phyloP scores from a whole-genome alignment of 2,888 invertebrate genomes.

The Dioctria rufipes region DNA sequence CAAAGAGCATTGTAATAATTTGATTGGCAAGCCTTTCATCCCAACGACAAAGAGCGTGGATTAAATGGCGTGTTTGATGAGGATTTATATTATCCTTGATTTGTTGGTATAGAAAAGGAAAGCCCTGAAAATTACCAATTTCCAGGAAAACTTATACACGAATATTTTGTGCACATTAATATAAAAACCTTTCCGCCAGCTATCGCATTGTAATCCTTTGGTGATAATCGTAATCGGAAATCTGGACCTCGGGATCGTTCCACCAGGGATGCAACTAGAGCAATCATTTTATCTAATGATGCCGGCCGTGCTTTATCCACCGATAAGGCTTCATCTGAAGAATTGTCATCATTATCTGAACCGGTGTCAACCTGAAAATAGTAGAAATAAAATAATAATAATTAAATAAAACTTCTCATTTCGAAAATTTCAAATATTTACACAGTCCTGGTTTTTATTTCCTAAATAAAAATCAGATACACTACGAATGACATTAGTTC shows the following conservation, averaged over 20 bases:
- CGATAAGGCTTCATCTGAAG: constrained; percentile 73
- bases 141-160: not conserved
- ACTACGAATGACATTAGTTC: constrained; percentile 89
- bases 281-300: constrained; percentile 96
- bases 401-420: not conserved
- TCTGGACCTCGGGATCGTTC: constrained; percentile 89
- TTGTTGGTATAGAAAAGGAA: constrained; percentile 95
- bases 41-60: constrained; percentile 92
- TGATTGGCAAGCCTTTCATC: constrained; percentile 91
- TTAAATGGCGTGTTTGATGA: constrained; percentile 91
- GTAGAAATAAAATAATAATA: not conserved
- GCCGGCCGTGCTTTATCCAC: constrained; percentile 87
- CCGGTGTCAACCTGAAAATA: constrained; percentile 68
- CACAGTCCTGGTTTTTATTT: constrained; percentile 81
- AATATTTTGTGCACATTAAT: not conserved
- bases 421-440: constrained; percentile 67
- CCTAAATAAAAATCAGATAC: constrained; percentile 95
- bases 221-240: constrained; percentile 81
- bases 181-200: constrained; percentile 84
- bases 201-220: constrained; percentile 85
- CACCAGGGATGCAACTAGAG: constrained; percentile 88
- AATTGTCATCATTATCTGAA: constrained; percentile 72
- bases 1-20: constrained; percentile 91
- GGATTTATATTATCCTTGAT: constrained; percentile 94
- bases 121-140: constrained; percentile 75